Evolutionary conservation across 2,113 vertebrate species (phyloP).

Genomic region (Nothobranchius furzeri): DNA sequence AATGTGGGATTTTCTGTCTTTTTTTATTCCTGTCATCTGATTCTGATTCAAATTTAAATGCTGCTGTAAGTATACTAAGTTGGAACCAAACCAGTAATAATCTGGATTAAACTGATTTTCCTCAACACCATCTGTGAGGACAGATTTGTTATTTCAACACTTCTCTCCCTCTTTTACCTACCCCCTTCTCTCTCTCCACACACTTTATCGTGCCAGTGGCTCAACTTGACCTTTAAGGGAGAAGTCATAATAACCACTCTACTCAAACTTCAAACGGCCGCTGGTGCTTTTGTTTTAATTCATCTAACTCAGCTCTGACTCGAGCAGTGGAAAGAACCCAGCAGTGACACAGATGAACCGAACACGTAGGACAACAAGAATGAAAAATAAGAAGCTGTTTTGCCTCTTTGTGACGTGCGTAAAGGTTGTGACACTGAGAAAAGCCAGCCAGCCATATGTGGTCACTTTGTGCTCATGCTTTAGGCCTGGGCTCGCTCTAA

Average conservation of each 20-base stretch:
- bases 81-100: constrained; percentile 17
- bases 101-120: constrained; percentile 32
- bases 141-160: constrained; percentile 69
- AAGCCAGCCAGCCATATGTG: constrained; percentile 53
- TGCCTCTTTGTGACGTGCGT: constrained; percentile 49
- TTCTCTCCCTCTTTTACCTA: constrained; percentile 43
- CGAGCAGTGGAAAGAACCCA: constrained; percentile 39
- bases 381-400: constrained; percentile 64
- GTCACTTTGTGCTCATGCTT: constrained; percentile 11
- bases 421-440: constrained; percentile 56
- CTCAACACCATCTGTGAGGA: constrained; percentile 40
- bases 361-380: constrained; percentile 61
- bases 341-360: constrained; percentile 59
- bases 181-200: constrained; percentile 22
- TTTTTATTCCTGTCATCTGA: neutral
- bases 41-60: constrained; percentile 7
- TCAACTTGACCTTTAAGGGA: constrained; percentile 70
- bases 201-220: constrained; percentile 65
- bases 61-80: neutral
- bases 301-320: constrained; percentile 52
- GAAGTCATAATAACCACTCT: constrained; percentile 74
- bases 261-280: constrained; percentile 70
- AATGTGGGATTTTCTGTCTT: constrained; percentile 15
- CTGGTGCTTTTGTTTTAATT: constrained; percentile 60
- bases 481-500: neutral